A percentile compares a stretch with the other conserved stretches of the same genome.
phyloP scores from a whole-genome alignment of 2,888 invertebrate genomes.

The Criorhina ranunculi region DNA sequence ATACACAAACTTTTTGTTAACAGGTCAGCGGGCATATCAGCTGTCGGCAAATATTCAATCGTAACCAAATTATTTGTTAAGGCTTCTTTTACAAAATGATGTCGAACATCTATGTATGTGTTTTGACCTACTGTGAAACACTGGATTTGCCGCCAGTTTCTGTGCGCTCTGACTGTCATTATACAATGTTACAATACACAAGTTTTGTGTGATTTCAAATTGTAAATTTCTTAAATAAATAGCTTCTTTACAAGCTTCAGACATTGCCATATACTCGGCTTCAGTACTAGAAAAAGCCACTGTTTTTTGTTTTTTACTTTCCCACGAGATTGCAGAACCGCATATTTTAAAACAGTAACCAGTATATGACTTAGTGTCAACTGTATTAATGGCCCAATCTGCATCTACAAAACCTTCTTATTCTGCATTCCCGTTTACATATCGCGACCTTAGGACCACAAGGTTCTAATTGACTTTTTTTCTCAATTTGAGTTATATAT shows the following conservation, averaged over 20 bases:
- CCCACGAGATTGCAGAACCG: slow-evolving; percentile 9
- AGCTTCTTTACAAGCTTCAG: slow-evolving; percentile 12
- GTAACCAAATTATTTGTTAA: background rate
- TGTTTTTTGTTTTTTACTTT: slow-evolving; percentile 13
- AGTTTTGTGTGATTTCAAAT: background rate
- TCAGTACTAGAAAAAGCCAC: slow-evolving; percentile 15
- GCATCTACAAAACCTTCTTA: slow-evolving; percentile 20
- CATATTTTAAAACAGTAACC: background rate
- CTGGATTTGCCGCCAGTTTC: slow-evolving; percentile 19
- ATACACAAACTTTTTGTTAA: slow-evolving; percentile 5
- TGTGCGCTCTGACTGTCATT: slow-evolving; percentile 31
- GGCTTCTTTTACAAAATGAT: slow-evolving; percentile 14
- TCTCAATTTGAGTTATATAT: no score
- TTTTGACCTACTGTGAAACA: slow-evolving; percentile 8
- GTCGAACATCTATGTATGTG: slow-evolving; percentile 32
- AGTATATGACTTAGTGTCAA: slow-evolving; percentile 21
- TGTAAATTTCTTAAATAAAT: slow-evolving; percentile 3
- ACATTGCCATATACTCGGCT: slow-evolving; percentile 8
- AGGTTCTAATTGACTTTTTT: no score
- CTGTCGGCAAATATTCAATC: slow-evolving; percentile 13
- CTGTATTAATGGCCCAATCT: slow-evolving; percentile 14
- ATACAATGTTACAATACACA: slow-evolving; percentile 12
- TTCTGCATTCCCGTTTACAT: no score
- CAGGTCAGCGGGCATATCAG: slow-evolving; percentile 11
- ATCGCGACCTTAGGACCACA: no score